Conservation (phyloP, 2,113 vertebrate genomes). For the Hydrochoerus hydrochaeris region DNA sequence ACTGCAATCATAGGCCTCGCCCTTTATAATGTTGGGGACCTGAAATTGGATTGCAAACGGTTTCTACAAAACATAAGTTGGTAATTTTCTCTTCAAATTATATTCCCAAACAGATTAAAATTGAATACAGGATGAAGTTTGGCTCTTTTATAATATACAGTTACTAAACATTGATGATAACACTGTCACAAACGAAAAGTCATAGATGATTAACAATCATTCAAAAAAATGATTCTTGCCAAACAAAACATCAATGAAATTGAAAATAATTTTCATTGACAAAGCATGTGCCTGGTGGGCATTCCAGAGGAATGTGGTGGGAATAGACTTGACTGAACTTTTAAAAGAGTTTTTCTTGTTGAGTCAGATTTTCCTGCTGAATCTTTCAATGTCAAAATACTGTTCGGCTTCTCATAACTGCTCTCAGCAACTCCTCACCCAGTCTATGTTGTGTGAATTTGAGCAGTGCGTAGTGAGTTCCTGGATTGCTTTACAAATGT, state of each 20-base stretch:
- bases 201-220: constrained; percentile 61
- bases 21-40: background rate
- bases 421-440: background rate
- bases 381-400: constrained; percentile 50
- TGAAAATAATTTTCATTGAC: constrained; percentile 74
- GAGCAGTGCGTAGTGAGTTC: background rate
- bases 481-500: constrained; percentile 43
- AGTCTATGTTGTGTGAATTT: background rate
- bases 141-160: constrained; percentile 46
- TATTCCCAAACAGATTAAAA: constrained; percentile 51
- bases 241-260: constrained; percentile 75
- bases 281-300: constrained; percentile 70
- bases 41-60: constrained; percentile 38
- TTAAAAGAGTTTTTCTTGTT: constrained; percentile 66
- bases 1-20: background rate
- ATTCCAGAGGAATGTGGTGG: constrained; percentile 68
- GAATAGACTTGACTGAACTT: constrained; percentile 71
- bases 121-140: constrained; percentile 14
- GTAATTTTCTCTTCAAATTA: background rate
- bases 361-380: constrained; percentile 60
- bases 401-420: constrained; percentile 35
- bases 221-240: constrained; percentile 69
- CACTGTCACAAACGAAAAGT: constrained; percentile 70
- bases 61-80: background rate
- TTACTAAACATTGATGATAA: constrained; percentile 46